Base-by-base conservation (phyloP, 2,113 vertebrate genomes). In the Centropristis striata region DNA sequence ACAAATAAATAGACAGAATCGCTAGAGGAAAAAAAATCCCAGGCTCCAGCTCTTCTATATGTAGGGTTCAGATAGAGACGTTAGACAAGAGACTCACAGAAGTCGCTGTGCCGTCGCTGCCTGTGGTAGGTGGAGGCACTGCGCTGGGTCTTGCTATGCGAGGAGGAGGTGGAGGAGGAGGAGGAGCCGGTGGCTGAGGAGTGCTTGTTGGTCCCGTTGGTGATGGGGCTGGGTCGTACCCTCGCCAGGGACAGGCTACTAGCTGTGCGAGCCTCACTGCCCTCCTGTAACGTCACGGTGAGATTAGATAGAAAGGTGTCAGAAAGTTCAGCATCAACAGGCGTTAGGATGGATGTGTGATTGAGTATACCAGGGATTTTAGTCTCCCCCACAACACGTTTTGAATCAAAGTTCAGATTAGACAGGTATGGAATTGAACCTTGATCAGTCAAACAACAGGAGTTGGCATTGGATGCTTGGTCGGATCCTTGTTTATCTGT, bases 61-160 rank as follows among this genome's bases (percentile, higher is more conserved):
- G n/a, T 8, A 18, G 0, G 47, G n/a, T 44, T 55, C 27, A 25
- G n/a, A 4, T 4, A 12, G 32, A 68, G 65, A 68, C 0, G 23
- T 77, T 5, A 75, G 90, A 91, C 2, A 71, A 81, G 71, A 88
- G 77, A 91, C 96, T 96, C 94, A 98, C 97, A 97, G 95, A 98
- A 98, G 90, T 98, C 97, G 1, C 97, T 98, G 90, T 98, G 97
- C 80, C 97, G 93, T 61, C 97, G 95, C 90, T 98, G 97, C 82
- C 97, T 95, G 92, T 98, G 97, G 89, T 98, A 97, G 23, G 97
- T 96, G 73, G 96, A 96, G 53, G 96, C 92, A 13, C 95, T 95
- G 49, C 97, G 96, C 67, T 97, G 97, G 68, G 95, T 95, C 93
- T 97, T 98, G 95, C 96, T 87, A 60, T 97, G 97, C 5, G 95